Evolutionary conservation across 1,140 invertebrate species (phyloP).

Genomic region (Chrysopa pallens): DNA sequence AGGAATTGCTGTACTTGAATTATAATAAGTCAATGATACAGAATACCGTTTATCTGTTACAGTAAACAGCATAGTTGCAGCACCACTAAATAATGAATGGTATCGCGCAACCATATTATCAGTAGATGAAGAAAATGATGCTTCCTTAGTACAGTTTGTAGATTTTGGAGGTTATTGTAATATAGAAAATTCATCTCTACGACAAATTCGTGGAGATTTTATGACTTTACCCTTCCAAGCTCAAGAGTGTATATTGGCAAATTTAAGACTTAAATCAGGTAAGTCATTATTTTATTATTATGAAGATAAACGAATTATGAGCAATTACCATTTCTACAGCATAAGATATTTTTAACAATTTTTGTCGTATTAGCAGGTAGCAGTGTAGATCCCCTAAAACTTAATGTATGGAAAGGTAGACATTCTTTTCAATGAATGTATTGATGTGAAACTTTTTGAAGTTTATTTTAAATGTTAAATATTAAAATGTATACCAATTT

Average conservation of each 20-base stretch:
- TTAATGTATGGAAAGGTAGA: too few relatives aligned
- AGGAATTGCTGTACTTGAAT: too few relatives aligned
- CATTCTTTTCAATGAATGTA: too few relatives aligned
- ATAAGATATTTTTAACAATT: too few relatives aligned
- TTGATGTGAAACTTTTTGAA: too few relatives aligned
- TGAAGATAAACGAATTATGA: background rate
- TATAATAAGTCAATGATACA: too few relatives aligned
- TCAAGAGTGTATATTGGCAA: constrained; percentile 78
- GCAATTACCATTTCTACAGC: background rate
- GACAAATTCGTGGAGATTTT: constrained; percentile 83
- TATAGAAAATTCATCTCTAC: constrained; percentile 51
- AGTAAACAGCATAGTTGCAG: constrained; percentile 78
- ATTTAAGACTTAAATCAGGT: constrained; percentile 68
- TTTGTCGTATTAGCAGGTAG: too few relatives aligned
- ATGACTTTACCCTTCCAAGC: constrained; percentile 90
- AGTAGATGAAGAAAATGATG: constrained; percentile 41
- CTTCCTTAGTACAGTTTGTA: constrained; percentile 71
- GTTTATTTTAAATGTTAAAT: too few relatives aligned
- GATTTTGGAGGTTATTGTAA: constrained; percentile 86
- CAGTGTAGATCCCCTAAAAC: too few relatives aligned
- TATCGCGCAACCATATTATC: constrained; percentile 71
- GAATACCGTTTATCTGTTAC: constrained; percentile 20
- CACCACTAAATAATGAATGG: constrained; percentile 67
- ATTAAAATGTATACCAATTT: too few relatives aligned
- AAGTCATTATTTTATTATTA: constrained; percentile 15